Base-by-base conservation (phyloP, 2,888 invertebrate species). In the Eristalis tenax region DNA sequence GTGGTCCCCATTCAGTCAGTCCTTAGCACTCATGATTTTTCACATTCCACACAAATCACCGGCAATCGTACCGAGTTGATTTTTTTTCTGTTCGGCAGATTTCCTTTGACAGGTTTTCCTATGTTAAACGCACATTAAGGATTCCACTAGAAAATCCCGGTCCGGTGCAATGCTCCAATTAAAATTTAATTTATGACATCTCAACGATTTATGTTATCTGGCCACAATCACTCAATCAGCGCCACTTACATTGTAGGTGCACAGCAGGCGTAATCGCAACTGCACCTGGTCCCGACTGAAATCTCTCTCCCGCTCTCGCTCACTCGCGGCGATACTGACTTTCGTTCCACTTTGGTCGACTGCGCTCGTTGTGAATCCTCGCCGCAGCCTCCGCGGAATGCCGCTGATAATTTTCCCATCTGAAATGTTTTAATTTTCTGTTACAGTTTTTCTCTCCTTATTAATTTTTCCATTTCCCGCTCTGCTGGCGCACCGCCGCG, bases 111-210 rank as follows among this genome's bases (percentile, higher is more conserved):
- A 50, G 50, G 59, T 28, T 59, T 13, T 59, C n/a, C 59, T 59
- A 59, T 59, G 26, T 59, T 23, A 13, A 59, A 59, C 23, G 59
- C 26, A 28, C 59, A 59, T 59, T 59, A 78, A 79, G 75, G 86
- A 86, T 86, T 82, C 73, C 85, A 74, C 73, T 68, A 63, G 66
- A 66, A 83, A 81, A 76, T 76, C 32, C 74, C 28, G 57, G 57
- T 38, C 56, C 61, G 35, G 56, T n/a, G 57, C 50, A 40, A 50
- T 73, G 83, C 83, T 83, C 87, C 87, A 87, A 87, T 87, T 87
- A 87, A 87, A 87, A 83, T 79, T 80, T 65, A 87, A 83, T 87
- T 87, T 87, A 87, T 87, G 87, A 87, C 87, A 87, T 83, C 73
- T 79, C 87, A 80, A 83, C 79, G 71, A 87, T 80, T 87, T 83